phyloP scores from a whole-genome alignment of 2,797 vertebrate species.

The Rhincodon typus region DNA sequence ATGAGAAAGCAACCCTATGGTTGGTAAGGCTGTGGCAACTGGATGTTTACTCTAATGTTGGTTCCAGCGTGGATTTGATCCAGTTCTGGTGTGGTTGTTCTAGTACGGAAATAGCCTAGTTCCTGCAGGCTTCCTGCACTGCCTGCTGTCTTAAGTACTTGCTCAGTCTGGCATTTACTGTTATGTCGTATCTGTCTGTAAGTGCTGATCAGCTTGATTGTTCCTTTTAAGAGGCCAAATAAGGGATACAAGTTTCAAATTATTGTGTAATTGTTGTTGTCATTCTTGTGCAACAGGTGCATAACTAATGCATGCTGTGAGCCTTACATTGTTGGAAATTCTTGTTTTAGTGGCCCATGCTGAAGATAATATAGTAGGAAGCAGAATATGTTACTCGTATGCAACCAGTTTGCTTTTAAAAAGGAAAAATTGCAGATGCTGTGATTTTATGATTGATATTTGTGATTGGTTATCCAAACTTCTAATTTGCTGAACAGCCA shows the following conservation, averaged over 20 bases:
- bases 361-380: not conserved
- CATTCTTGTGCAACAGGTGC: not conserved
- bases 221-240: not conserved
- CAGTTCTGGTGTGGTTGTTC: too few relatives aligned
- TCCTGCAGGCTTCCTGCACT: too few relatives aligned
- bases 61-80: too few relatives aligned
- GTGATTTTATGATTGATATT: not conserved
- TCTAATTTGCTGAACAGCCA: not conserved
- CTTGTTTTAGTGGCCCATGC: not conserved
- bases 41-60: too few relatives aligned
- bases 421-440: not conserved
- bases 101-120: too few relatives aligned
- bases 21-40: too few relatives aligned
- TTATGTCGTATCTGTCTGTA: not conserved
- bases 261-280: not conserved
- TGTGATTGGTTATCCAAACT: not conserved
- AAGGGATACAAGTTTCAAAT: not conserved
- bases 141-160: too few relatives aligned
- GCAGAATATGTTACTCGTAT: not conserved
- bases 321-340: not conserved
- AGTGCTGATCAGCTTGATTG: not conserved
- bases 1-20: too few relatives aligned
- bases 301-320: not conserved
- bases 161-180: too few relatives aligned
- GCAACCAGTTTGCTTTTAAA: not conserved